Percentiles rank a stretch among this genome's conserved stretches.
phyloP scores from a whole-genome alignment of 2,113 vertebrate species.

The Pseudopodoces humilis region DNA sequence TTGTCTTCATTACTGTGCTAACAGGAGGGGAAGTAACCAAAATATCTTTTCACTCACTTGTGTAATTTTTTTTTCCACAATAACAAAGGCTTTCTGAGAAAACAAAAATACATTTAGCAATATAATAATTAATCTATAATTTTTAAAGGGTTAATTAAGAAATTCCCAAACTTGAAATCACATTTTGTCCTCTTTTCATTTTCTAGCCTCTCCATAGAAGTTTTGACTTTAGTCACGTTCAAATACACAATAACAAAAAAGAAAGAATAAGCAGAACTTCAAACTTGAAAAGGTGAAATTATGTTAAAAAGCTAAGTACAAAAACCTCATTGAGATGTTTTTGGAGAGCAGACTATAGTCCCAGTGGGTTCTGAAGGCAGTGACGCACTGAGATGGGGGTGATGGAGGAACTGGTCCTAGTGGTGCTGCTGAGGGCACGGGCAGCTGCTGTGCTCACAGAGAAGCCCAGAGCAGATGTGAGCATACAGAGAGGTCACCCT shows the following conservation, averaged over 20 bases:
- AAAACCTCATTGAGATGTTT: background rate
- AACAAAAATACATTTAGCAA: background rate
- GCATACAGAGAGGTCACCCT: background rate
- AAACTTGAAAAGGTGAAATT: background rate
- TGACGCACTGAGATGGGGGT: background rate
- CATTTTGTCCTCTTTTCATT: background rate
- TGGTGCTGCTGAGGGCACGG: background rate
- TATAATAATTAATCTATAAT: background rate
- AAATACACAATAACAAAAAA: background rate
- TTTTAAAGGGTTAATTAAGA: background rate
- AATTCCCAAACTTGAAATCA: background rate
- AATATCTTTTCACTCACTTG: background rate
- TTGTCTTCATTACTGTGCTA: background rate
- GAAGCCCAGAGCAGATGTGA: background rate
- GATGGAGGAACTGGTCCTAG: accelerated
- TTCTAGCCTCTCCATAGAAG: background rate
- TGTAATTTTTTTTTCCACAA: background rate
- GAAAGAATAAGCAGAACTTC: background rate
- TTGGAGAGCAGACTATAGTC: background rate
- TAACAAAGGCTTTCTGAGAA: background rate
- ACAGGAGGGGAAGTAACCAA: background rate
- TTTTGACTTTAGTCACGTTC: background rate
- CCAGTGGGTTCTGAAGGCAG: background rate
- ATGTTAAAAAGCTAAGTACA: background rate
- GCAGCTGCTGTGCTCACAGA: background rate